phyloP scores from a whole-genome alignment of 2,797 vertebrate genomes.

The Ataeniobius toweri region DNA sequence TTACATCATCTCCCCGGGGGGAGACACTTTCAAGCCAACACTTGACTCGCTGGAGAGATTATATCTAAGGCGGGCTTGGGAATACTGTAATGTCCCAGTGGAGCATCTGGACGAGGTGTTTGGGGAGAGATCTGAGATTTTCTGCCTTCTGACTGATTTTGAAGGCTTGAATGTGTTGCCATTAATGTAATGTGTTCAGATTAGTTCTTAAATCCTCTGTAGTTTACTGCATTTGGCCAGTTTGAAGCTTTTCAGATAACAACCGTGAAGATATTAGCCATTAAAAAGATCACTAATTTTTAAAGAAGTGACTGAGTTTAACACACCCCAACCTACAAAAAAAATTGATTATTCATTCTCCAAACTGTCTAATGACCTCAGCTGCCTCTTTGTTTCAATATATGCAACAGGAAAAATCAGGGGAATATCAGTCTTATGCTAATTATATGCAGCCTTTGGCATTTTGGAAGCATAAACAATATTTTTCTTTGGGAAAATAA shows the following conservation, averaged over 20 bases:
- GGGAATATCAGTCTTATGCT: constrained; percentile 15
- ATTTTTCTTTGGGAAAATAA: constrained; percentile 8
- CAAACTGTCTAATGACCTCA: neutral
- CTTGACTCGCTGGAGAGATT: neutral
- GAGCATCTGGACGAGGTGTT: neutral
- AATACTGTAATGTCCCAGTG: neutral
- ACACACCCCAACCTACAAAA: neutral
- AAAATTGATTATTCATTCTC: neutral
- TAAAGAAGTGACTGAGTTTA: neutral
- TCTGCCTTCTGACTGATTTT: neutral
- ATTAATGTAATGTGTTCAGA: neutral
- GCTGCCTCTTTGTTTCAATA: constrained; percentile 23
- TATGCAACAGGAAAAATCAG: constrained; percentile 32
- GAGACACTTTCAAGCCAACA: neutral
- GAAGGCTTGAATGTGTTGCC: neutral
- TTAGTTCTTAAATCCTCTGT: neutral
- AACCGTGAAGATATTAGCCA: neutral
- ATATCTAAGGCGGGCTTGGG: neutral
- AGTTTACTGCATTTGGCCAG: neutral
- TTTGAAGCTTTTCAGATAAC: neutral
- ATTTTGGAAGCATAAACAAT: constrained; percentile 16
- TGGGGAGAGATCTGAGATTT: neutral
- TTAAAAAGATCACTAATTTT: neutral
- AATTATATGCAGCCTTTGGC: constrained; percentile 7
- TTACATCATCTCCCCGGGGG: neutral